Conservation (phyloP, 2,888 invertebrate genomes). For the Clivina fossor region DNA sequence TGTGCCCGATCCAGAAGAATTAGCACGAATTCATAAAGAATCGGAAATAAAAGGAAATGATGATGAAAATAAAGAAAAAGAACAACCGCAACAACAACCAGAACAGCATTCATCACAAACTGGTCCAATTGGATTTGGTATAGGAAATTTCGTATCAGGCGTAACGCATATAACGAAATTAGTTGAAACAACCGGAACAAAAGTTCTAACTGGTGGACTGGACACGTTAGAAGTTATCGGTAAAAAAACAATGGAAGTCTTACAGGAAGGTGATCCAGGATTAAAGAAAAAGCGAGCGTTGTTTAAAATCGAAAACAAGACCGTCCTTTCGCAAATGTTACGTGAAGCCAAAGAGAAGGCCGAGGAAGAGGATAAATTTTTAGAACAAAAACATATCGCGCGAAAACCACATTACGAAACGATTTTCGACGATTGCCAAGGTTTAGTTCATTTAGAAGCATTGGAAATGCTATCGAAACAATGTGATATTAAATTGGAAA, state of each 20-base stretch:
- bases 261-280: conserved; percentile 91
- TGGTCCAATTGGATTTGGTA: conserved; percentile 54
- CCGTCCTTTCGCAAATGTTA: conserved; percentile 65
- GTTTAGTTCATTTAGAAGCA: conserved; percentile 86
- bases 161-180: conserved; percentile 65
- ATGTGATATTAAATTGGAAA: conserved; percentile 72
- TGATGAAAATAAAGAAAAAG: conserved; percentile 6
- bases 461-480: conserved; percentile 87
- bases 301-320: conserved; percentile 65
- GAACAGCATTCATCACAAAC: background rate
- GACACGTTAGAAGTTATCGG: conserved; percentile 92
- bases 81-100: conserved; percentile 20
- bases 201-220: conserved; percentile 76
- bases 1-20: conserved; percentile 78
- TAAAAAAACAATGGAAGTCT: conserved; percentile 90
- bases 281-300: conserved; percentile 75
- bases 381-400: conserved; percentile 55
- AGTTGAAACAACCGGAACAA: conserved; percentile 69
- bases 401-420: conserved; percentile 71
- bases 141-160: conserved; percentile 67
- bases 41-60: conserved; percentile 41
- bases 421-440: conserved; percentile 86
- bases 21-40: conserved; percentile 59
- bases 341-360: conserved; percentile 73
- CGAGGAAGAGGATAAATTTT: conserved; percentile 59